phyloP scores from a whole-genome alignment of 1,140 invertebrate species.

The Drosophila seguyi region DNA sequence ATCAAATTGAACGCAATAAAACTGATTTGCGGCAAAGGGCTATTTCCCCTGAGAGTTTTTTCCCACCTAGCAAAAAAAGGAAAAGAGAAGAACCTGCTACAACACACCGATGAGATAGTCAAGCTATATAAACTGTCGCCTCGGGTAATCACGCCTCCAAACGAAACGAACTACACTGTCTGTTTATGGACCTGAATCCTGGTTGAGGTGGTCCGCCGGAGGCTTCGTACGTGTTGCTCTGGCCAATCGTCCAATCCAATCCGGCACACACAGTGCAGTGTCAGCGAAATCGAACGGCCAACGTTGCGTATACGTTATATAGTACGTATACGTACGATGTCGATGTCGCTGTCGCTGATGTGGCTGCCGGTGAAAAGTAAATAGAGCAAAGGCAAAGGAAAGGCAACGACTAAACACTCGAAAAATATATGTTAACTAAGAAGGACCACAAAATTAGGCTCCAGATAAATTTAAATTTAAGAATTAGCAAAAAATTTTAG shows the following conservation, averaged over 20 bases:
- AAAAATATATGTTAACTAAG: neutral
- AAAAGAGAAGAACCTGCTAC: neutral
- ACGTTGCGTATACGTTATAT: conserved; percentile 36
- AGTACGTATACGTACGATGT: conserved; percentile 9
- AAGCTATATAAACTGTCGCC: conserved; percentile 40
- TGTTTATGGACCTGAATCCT: conserved; percentile 1
- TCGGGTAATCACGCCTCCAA: conserved; percentile 34
- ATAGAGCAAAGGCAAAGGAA: conserved; percentile 44
- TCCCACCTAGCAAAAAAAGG: conserved; percentile 4
- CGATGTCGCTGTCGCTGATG: conserved; percentile 20
- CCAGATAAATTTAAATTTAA: neutral
- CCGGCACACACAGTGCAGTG: conserved; percentile 15
- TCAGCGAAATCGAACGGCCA: conserved; percentile 33
- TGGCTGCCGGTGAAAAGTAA: conserved; percentile 63
- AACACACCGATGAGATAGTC: conserved; percentile 12
- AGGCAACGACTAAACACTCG: neutral
- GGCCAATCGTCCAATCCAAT: conserved; percentile 28
- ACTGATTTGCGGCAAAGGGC: conserved; percentile 7
- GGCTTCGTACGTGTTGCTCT: conserved; percentile 39
- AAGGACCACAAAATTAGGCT: neutral
- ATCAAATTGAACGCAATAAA: conserved; percentile 9
- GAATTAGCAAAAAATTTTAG: neutral
- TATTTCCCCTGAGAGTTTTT: conserved; percentile 12
- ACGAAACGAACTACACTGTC: conserved; percentile 8
- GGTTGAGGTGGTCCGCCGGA: conserved; percentile 1